Base-by-base conservation (phyloP, 2,888 invertebrate genomes). In the Synergus umbraculus region DNA sequence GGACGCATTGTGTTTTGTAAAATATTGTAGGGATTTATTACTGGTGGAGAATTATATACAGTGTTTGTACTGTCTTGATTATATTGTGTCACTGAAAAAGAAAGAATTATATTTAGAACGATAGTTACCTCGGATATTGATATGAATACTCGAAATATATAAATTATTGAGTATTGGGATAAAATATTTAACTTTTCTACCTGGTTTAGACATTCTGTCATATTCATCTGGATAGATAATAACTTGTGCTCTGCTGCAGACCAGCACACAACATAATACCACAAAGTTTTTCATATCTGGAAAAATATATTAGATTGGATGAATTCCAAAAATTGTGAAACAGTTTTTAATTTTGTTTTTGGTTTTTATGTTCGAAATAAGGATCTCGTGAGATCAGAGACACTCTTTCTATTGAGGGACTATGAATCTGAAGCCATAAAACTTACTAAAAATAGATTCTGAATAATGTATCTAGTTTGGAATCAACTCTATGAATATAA, bases 221-320 rank as follows among this genome's bases (percentile, higher is more conserved):
- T 60, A 60, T 76, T 82, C 78, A 66, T 82, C 78, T 15, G 79
- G 79, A 76, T 73, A 73, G 12, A 73, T 73, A 37, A 73, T 29
- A 54, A 73, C 13, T 29, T 73, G 54, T 37, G 73, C 73, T 9
- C 29, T 73, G 8, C 37, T 73, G 37, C 4, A 37, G n/a, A 73
- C 54, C n/a, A 60, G 49, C 54, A 64, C 78, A 1, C 44, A 43
- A 13, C 67, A 60, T 43, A 81, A 7, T 15, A 81, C 4, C 9
- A 79, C 10, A 58, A 81, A 4, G 7, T 37, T 37, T 29, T 37
- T 41, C 73, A 73, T 73, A 37, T 37, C 73, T 73, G 67, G n/a
- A 54, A 54, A n/a, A 54, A 54, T n/a, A 0, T 54, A 0, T 54
- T n/a, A 43, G 43, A 1, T 7, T n/a, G 0, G 0, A n/a, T n/a